Percentiles rank a stretch among this genome's conserved stretches.
Conservation (phyloP, 92 coral and sea anemone species). For the Phenganax marumi region DNA sequence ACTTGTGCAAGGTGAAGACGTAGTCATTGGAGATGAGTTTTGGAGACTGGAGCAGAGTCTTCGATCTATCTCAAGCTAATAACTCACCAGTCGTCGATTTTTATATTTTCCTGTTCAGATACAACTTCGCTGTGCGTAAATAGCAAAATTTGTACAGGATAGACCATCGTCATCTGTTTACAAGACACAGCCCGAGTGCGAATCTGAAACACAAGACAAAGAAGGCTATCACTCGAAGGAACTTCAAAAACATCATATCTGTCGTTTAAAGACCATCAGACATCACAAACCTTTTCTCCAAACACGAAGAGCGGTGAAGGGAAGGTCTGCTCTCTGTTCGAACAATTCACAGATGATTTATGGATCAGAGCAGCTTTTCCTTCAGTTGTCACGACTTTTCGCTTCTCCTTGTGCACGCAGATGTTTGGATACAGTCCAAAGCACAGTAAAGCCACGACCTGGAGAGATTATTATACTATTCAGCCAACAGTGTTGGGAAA, state of each 20-base stretch:
- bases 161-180: conserved; percentile 99
- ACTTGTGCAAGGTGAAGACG: too few relatives aligned
- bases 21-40: neutral
- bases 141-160: conserved; percentile 82
- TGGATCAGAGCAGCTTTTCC: conserved; percentile 98
- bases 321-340: conserved; percentile 92
- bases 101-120: conserved; percentile 70
- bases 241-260: too few relatives aligned
- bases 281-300: conserved; percentile 77
- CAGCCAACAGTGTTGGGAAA: neutral
- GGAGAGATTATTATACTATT: neutral
- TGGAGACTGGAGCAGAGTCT: neutral
- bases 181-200: conserved; percentile 99
- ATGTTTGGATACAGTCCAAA: conserved; percentile 97
- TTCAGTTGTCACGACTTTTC: conserved; percentile 92
- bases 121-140: conserved; percentile 88
- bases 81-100: conserved; percentile 86
- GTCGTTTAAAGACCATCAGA: neutral
- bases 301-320: conserved; percentile 96
- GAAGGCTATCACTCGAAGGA: neutral
- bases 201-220: conserved; percentile 47
- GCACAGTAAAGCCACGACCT: conserved; percentile 92
- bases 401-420: conserved; percentile 91
- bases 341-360: conserved; percentile 94
- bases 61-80: neutral